Percentiles rank a stretch among this genome's conserved stretches.
Conservation (phyloP, 2,888 invertebrate genomes). For the Diploptera punctata region DNA sequence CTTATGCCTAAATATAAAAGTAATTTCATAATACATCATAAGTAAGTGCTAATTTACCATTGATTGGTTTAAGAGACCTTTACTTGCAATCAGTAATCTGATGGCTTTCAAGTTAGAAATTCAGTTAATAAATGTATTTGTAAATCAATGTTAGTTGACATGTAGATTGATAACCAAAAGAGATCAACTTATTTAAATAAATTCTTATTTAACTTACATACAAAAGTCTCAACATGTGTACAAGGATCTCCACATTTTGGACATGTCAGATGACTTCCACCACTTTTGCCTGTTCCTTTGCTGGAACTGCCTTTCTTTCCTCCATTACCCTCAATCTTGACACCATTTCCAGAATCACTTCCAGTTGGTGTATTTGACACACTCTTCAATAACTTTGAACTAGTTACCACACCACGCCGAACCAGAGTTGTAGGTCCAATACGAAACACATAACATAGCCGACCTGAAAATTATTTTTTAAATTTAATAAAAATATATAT, state of each 20-base stretch:
- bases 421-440: neutral
- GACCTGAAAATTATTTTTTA: neutral
- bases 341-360: neutral
- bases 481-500: too few species aligned
- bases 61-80: too few species aligned
- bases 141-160: neutral
- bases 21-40: too few species aligned
- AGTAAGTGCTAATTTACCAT: slow-evolving; percentile 28
- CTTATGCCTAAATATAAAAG: too few species aligned
- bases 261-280: slow-evolving; percentile 67
- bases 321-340: neutral
- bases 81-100: too few species aligned
- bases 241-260: slow-evolving; percentile 98
- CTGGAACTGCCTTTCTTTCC: slow-evolving; percentile 19
- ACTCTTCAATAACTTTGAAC: neutral
- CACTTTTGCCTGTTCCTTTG: slow-evolving; percentile 40
- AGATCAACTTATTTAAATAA: too few species aligned
- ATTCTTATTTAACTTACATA: too few species aligned
- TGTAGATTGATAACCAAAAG: neutral
- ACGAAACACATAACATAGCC: neutral
- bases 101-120: too few species aligned
- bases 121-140: too few species aligned
- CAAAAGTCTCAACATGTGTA: slow-evolving; percentile 96
- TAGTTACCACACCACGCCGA: slow-evolving; percentile 17
- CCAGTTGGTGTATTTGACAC: slow-evolving; percentile 3